Evolutionary conservation across 2,888 invertebrate species (phyloP).

Genomic region (Helleia helle): DNA sequence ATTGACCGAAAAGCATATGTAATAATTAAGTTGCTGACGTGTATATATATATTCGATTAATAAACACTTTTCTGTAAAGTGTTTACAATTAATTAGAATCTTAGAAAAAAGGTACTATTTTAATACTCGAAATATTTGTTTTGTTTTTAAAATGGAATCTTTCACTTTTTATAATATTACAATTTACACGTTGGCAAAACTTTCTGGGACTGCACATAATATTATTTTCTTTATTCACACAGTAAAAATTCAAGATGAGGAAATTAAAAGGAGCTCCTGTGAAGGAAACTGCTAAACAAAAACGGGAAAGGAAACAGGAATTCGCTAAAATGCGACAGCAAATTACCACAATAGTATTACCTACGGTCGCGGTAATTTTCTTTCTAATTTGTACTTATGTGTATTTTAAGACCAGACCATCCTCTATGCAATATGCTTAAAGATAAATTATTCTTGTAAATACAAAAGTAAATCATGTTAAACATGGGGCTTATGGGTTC

Average conservation of each 20-base stretch:
- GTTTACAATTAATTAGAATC: too few relatives aligned
- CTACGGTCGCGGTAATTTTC: constrained; percentile 80
- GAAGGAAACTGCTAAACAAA: constrained; percentile 88
- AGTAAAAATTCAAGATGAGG: constrained; percentile 75
- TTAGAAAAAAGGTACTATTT: too few relatives aligned
- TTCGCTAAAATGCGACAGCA: constrained; percentile 85
- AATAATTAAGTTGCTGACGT: neutral
- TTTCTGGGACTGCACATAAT: neutral
- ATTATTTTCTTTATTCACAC: constrained; percentile 11
- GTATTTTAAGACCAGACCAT: constrained; percentile 85
- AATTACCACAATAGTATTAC: constrained; percentile 84
- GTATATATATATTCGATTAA: neutral
- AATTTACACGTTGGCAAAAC: neutral
- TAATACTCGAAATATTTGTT: neutral
- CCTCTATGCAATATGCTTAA: constrained; percentile 51
- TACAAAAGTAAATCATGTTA: constrained; percentile 16
- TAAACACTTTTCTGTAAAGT: too few relatives aligned
- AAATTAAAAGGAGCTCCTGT: constrained; percentile 86
- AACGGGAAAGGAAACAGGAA: constrained; percentile 88
- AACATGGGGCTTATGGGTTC: constrained; percentile 1
- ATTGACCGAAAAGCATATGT: too few relatives aligned
- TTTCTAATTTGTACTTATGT: constrained; percentile 83
- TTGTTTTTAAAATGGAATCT: too few relatives aligned
- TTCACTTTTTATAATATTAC: neutral
- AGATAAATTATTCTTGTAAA: constrained; percentile 15